These are phyloP conservation scores for Menura novaehollandiae DNA, from an alignment of 2,113 vertebrate genomes.

Conservation along the genomic window DNA sequence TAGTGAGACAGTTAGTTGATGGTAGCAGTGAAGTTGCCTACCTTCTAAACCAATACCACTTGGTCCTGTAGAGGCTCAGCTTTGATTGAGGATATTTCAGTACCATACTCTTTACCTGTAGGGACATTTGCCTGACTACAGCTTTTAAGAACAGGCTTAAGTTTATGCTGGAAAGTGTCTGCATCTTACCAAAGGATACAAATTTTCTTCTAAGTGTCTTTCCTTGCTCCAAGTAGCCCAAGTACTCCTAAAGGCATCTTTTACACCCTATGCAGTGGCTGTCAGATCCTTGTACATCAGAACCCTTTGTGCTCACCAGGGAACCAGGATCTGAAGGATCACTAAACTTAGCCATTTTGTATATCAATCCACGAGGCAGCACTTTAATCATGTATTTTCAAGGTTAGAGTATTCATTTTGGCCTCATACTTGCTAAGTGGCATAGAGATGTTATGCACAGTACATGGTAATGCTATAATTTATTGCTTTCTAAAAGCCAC, in stretches of 20 bases:
- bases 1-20: background rate
- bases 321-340: background rate
- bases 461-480: constrained; percentile 15
- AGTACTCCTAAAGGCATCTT: background rate
- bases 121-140: background rate
- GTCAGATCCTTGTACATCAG: background rate
- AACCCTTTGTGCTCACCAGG: background rate
- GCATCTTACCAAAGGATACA: background rate
- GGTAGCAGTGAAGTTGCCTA: background rate
- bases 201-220: background rate
- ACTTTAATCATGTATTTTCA: constrained; percentile 31
- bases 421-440: constrained; percentile 22
- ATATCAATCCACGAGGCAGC: background rate
- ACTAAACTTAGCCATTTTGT: constrained; percentile 32
- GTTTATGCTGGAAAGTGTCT: background rate
- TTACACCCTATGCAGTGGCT: background rate
- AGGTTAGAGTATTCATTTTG: constrained; percentile 56
- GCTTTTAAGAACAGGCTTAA: background rate
- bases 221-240: background rate
- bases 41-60: background rate
- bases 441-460: background rate
- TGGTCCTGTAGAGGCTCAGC: background rate
- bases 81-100: background rate
- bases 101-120: background rate
- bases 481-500: constrained; percentile 46